These are phyloP conservation scores for Mimachlamys varia DNA, from an alignment of 2,888 invertebrate species.

Conservation along the genomic window DNA sequence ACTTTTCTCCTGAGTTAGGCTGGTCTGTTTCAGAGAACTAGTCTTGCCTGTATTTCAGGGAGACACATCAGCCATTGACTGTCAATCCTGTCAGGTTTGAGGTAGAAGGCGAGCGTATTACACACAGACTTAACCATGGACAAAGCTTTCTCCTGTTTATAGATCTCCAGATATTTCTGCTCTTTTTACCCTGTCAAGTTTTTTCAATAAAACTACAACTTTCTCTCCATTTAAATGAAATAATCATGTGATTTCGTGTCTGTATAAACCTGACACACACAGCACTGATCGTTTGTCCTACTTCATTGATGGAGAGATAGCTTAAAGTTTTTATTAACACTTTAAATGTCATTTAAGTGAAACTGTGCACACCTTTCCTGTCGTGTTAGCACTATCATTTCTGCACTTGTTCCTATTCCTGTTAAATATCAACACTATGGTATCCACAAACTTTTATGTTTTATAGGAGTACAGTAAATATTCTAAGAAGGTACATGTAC, in stretches of 20 bases:
- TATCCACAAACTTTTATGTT: too few relatives aligned
- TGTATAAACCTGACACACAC: neutral
- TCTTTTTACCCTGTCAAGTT: conserved; percentile 11
- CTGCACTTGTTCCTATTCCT: neutral
- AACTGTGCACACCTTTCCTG: conserved; percentile 25
- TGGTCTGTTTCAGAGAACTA: neutral
- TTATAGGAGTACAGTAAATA: too few relatives aligned
- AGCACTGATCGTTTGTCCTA: neutral
- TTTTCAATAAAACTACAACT: conserved; percentile 13
- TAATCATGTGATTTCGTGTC: conserved; percentile 12
- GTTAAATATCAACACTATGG: neutral
- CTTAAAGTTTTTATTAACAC: neutral
- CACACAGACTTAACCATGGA: neutral
- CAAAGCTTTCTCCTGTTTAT: conserved; percentile 16
- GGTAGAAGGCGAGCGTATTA: neutral
- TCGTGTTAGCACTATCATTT: neutral
- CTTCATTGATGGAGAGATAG: neutral
- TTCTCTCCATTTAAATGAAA: neutral
- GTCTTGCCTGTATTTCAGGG: neutral
- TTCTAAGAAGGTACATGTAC: too few relatives aligned
- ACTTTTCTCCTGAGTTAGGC: neutral
- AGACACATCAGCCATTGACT: neutral
- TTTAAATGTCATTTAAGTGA: conserved; percentile 25
- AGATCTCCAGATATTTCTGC: conserved; percentile 15
- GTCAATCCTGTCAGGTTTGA: conserved; percentile 3